Evolutionary conservation across 2,113 vertebrate species (phyloP), one percentile per base, ranked within the genome.

Genomic region (Orthonyx spaldingii): DNA sequence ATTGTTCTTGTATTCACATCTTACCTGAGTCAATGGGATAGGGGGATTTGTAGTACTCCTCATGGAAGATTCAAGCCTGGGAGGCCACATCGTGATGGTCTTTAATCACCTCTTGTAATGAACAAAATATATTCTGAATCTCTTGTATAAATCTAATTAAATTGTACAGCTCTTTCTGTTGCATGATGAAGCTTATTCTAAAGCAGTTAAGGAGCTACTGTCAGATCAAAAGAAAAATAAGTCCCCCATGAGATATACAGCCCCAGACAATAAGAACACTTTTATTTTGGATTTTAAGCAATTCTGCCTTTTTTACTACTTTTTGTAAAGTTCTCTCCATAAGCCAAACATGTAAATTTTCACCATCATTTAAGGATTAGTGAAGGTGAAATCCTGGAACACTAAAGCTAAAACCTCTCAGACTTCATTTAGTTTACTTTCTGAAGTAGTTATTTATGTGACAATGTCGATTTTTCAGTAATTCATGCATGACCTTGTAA

Each of bases 401-500:
- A 66, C 17, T 86, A 94, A 90, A 66, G 13, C 55, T 88, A 59
- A 85, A 94, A 56, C 24, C 55, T 72, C 55, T 90, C 63, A 80
- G 44, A 69, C 13, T 87, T 91, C 37, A 83, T 59, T 90, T 88
- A 56, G 33, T 91, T 90, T 82, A 77, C 21, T 93, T 93, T 80
- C 55, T 83, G 42, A 76, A 90, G 59, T 65, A 81, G 83, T 82
- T 91, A 59, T 84, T 94, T 79, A 84, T 84, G 46, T 46, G 75
- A 47, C 46, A 93, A 85, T 21, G 50, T 72, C 1, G 1, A 83
- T 95, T 53, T 89, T 94, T 84, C 81, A 84, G 35, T 84, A 65
- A 95, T 59, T 96, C 76, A 65, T 94, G 80, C 66, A 93, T 92
- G 60, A 95, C 90, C 78, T 93, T 72, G 80, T 70, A 28, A 95